A percentile compares a stretch with the other conserved stretches of the same genome.
Conservation (phyloP, 2,888 invertebrate genomes). For the Lumbricus terrestris region DNA sequence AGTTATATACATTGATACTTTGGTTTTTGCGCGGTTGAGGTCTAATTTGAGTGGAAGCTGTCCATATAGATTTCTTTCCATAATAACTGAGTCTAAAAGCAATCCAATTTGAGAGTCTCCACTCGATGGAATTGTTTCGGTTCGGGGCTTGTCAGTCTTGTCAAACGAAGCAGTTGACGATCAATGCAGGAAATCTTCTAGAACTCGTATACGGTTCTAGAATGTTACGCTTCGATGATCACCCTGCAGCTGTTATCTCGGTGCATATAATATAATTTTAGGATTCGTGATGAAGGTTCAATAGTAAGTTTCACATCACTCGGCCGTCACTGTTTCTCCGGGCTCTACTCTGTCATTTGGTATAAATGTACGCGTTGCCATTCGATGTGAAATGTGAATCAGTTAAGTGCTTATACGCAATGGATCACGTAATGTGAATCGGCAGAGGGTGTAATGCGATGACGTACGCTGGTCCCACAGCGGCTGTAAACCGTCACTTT, state of each 20-base stretch:
- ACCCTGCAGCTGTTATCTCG: neutral
- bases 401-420: neutral
- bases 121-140: neutral
- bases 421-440: neutral
- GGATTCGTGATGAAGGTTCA: neutral
- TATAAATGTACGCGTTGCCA: neutral
- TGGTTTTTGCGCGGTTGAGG: neutral
- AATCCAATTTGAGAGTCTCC: neutral
- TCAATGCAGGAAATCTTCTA: no score
- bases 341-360: neutral
- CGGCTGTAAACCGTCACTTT: conserved; percentile 3
- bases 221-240: no score
- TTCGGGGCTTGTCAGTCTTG: neutral
- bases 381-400: neutral
- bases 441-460: neutral
- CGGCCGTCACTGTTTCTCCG: neutral
- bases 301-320: neutral
- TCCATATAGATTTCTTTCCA: neutral
- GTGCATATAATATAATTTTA: no score
- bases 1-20: neutral
- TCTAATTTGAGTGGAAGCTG: neutral
- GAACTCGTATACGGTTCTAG: no score
- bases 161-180: neutral
- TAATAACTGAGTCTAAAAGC: neutral
- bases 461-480: neutral